These are phyloP conservation scores for Hybos culiciformis DNA, from an alignment of 2,888 invertebrate genomes.

Conservation along the genomic window DNA sequence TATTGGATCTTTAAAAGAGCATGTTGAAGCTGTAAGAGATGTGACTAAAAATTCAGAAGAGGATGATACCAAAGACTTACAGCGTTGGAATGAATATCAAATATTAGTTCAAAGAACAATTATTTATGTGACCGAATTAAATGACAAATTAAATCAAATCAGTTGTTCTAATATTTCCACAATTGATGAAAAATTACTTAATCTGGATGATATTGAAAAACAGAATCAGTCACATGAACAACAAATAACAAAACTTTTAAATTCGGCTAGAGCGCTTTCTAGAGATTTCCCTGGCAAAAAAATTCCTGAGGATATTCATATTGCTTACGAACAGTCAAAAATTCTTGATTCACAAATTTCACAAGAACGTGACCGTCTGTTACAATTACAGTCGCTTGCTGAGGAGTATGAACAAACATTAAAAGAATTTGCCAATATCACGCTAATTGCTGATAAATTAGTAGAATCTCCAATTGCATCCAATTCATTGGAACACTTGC, in stretches of 20 bases:
- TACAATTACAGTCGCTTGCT: constrained; percentile 60
- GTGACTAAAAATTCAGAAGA: constrained; percentile 47
- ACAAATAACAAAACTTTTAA: constrained; percentile 47
- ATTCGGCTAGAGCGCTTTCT: constrained; percentile 46
- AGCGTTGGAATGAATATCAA: constrained; percentile 58
- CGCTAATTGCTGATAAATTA: constrained; percentile 67
- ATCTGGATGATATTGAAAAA: constrained; percentile 55
- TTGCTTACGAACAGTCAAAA: constrained; percentile 51
- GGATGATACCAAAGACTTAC: constrained; percentile 44
- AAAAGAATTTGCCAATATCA: constrained; percentile 74
- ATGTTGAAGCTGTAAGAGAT: constrained; percentile 55
- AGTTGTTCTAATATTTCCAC: constrained; percentile 41
- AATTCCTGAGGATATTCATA: constrained; percentile 50
- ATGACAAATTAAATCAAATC: constrained; percentile 25
- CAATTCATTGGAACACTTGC: constrained; percentile 61
- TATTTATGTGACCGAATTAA: constrained; percentile 21
- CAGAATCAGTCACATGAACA: constrained; percentile 48
- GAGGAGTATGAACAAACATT: constrained; percentile 82
- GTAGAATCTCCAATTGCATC: constrained; percentile 66
- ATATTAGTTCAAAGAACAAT: constrained; percentile 42
- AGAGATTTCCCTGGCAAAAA: constrained; percentile 56
- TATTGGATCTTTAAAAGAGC: constrained; percentile 46
- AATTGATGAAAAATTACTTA: constrained; percentile 50
- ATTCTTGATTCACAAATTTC: constrained; percentile 55
- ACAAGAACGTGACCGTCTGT: constrained; percentile 58